Percentiles rank a stretch among this genome's conserved stretches.
Conservation (phyloP, 2,797 vertebrate genomes). For the Chloroceryle inda region DNA sequence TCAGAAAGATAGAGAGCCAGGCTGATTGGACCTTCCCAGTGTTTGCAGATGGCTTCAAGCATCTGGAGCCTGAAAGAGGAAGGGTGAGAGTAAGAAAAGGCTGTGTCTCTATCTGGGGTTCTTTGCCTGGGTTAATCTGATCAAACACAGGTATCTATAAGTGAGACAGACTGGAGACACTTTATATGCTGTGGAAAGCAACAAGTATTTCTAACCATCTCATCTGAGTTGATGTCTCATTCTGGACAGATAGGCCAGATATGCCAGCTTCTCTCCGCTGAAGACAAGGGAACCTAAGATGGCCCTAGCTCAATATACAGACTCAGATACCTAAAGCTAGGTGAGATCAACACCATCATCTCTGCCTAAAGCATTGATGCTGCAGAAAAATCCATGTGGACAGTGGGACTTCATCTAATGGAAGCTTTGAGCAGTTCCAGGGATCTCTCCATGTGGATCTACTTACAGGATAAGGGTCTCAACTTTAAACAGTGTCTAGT, state of each 20-base stretch:
- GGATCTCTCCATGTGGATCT: background rate
- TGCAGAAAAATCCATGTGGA: background rate
- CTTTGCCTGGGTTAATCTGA: background rate
- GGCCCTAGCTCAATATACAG: background rate
- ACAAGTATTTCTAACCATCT: background rate
- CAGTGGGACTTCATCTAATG: background rate
- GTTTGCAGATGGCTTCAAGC: constrained; percentile 98
- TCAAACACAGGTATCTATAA: background rate
- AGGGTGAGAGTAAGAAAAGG: background rate
- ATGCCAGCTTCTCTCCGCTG: background rate
- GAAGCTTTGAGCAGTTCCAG: background rate
- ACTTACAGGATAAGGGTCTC: background rate
- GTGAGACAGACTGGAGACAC: background rate
- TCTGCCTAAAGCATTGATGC: background rate
- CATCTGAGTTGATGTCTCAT: background rate
- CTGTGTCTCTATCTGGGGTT: no score
- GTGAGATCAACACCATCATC: background rate
- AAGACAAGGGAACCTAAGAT: background rate
- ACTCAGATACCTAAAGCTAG: background rate
- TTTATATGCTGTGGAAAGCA: background rate
- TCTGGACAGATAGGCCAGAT: background rate
- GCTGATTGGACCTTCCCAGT: constrained; percentile 99
- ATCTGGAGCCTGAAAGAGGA: constrained; percentile 92
- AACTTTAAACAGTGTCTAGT: background rate
- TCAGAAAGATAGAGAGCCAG: constrained; percentile 97